A percentile compares a stretch with the other conserved stretches of the same genome.
Evolutionary conservation across 2,797 vertebrate genomes (phyloP).

Genomic region (Sarcophilus harrisii): DNA sequence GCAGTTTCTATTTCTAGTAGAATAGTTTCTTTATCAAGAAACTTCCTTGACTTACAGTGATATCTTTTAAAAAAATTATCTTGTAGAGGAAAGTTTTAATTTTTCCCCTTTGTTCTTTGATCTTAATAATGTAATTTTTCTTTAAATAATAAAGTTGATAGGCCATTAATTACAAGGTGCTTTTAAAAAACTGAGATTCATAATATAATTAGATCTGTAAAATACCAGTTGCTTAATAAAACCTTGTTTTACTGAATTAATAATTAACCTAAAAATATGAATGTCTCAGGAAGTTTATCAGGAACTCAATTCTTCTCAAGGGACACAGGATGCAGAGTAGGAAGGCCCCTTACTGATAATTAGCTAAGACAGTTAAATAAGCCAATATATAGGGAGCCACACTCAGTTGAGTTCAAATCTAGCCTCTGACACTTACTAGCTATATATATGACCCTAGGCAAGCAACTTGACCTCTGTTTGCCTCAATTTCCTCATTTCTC

Average conservation of each 20-base stretch:
- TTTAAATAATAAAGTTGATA: background rate
- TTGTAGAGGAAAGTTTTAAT: constrained; percentile 52
- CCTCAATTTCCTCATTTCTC: background rate
- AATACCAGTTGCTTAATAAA: constrained; percentile 24
- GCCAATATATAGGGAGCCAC: background rate
- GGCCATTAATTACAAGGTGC: constrained; percentile 10
- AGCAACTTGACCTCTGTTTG: background rate
- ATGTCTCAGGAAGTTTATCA: background rate
- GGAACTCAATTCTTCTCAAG: background rate
- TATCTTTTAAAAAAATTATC: constrained; percentile 53
- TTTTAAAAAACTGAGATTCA: background rate
- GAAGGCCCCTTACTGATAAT: background rate
- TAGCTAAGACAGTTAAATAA: background rate
- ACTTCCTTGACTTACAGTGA: constrained; percentile 59
- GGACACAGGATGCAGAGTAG: background rate
- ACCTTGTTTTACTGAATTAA: background rate
- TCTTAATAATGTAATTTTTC: constrained; percentile 42
- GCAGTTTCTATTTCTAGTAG: constrained; percentile 70
- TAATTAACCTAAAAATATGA: constrained; percentile 22
- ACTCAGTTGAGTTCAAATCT: too few relatives aligned
- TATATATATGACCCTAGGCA: background rate
- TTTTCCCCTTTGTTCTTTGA: constrained; percentile 44
- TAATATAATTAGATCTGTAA: background rate
- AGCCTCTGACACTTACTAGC: background rate
- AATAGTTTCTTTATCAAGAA: constrained; percentile 63